Conservation (phyloP, 2,888 invertebrate genomes). For the Amaurobius ferox region DNA sequence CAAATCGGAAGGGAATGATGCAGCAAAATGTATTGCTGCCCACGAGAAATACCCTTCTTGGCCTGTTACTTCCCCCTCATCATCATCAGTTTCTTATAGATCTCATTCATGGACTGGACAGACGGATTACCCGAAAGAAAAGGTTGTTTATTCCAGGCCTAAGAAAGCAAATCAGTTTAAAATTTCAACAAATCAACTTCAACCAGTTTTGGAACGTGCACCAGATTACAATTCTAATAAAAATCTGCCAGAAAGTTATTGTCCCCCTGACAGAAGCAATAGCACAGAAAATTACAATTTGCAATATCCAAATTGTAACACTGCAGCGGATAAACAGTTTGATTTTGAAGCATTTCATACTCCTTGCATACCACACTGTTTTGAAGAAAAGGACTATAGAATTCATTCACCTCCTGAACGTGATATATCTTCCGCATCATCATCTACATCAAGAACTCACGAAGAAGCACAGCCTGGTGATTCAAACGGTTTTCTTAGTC, state of each 20-base stretch:
- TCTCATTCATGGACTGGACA: slow-evolving; percentile 86
- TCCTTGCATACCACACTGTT: slow-evolving; percentile 80
- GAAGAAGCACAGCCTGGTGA: slow-evolving; percentile 25
- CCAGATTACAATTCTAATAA: slow-evolving; percentile 81
- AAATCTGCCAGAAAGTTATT: slow-evolving; percentile 74
- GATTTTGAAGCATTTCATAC: slow-evolving; percentile 69
- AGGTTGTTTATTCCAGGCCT: slow-evolving; percentile 82
- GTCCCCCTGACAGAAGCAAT: background rate
- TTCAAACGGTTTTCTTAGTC: slow-evolving; percentile 39
- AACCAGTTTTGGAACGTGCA: slow-evolving; percentile 84
- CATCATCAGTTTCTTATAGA: slow-evolving; percentile 79
- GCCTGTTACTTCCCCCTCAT: slow-evolving; percentile 83
- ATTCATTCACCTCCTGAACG: slow-evolving; percentile 85
- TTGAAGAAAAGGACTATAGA: slow-evolving; percentile 83
- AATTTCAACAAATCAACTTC: slow-evolving; percentile 83
- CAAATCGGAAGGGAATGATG: slow-evolving; percentile 27
- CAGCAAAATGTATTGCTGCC: slow-evolving; percentile 82
- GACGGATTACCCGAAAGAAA: slow-evolving; percentile 84
- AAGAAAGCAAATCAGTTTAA: slow-evolving; percentile 80
- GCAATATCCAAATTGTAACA: slow-evolving; percentile 17
- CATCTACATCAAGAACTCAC: slow-evolving; percentile 72
- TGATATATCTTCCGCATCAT: slow-evolving; percentile 78
- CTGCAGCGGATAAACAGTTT: slow-evolving; percentile 41
- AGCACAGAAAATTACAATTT: background rate
- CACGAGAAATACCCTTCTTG: slow-evolving; percentile 87